phyloP scores from a whole-genome alignment of 2,113 vertebrate species.

The Ochotona curzoniae region DNA sequence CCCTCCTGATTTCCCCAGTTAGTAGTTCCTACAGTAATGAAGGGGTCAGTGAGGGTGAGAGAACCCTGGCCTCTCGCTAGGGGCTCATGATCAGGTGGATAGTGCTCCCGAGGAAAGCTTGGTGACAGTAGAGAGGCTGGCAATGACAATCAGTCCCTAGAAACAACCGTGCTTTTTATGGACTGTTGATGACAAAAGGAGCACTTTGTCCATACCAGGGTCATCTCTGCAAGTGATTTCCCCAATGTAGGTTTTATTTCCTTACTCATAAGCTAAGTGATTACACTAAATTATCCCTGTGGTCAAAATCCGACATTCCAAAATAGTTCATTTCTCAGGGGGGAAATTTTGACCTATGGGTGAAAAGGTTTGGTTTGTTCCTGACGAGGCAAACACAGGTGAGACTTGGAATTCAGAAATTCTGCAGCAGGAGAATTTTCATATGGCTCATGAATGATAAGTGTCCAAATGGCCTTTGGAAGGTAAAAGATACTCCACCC shows the following conservation, averaged over 20 bases:
- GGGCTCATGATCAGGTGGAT: background rate
- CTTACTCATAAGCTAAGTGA: background rate
- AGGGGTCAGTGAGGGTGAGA: background rate
- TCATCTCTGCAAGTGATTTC: background rate
- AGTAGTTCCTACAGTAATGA: background rate
- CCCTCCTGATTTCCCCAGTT: background rate
- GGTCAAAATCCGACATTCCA: background rate
- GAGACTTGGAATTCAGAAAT: too few relatives aligned
- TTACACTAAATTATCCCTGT: background rate
- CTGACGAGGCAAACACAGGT: too few relatives aligned
- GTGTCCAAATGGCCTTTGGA: too few relatives aligned
- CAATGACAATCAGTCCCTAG: background rate
- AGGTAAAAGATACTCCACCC: too few relatives aligned
- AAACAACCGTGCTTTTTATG: background rate
- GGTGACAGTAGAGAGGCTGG: background rate
- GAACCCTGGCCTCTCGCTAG: background rate
- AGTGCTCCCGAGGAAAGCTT: background rate
- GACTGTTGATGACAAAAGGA: background rate
- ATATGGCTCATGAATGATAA: too few relatives aligned
- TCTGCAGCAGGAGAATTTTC: too few relatives aligned
- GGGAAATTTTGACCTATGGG: too few relatives aligned
- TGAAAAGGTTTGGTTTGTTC: too few relatives aligned
- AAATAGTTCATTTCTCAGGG: background rate
- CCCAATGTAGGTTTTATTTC: background rate
- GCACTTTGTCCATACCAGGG: rapidly evolving